phyloP scores from a whole-genome alignment of 2,797 vertebrate genomes.

The Scarus forsteni region DNA sequence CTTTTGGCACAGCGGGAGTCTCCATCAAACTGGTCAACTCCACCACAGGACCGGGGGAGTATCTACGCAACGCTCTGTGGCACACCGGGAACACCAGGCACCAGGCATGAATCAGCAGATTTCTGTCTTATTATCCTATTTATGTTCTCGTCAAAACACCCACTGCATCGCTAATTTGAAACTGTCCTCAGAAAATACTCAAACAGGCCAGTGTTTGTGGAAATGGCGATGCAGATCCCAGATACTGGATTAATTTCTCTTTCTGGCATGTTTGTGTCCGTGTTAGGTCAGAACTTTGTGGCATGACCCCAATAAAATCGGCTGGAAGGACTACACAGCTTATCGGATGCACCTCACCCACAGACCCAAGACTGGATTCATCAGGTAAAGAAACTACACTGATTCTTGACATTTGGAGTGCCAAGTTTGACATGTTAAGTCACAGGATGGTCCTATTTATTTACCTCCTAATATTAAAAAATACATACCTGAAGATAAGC shows the following conservation, averaged over 20 bases:
- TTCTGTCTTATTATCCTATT: not conserved
- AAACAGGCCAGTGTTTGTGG: not conserved
- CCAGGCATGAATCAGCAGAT: conserved; percentile 82
- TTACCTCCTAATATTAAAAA: no score
- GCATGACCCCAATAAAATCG: conserved; percentile 96
- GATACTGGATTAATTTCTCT: not conserved
- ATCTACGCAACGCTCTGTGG: conserved; percentile 96
- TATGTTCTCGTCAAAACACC: not conserved
- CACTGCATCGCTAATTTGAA: not conserved
- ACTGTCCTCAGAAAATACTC: not conserved
- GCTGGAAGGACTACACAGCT: conserved; percentile 97
- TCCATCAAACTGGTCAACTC: conserved; percentile 98
- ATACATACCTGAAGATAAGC: no score
- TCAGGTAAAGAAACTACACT: conserved; percentile 86
- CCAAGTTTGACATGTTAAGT: not conserved
- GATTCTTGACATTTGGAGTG: not conserved
- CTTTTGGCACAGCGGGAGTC: conserved; percentile 94
- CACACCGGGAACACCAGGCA: conserved; percentile 95
- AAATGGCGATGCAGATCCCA: conserved; percentile 5
- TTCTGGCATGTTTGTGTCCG: conserved; percentile 21
- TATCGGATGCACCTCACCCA: conserved; percentile 97
- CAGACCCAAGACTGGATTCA: conserved; percentile 95
- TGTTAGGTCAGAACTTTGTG: conserved; percentile 93
- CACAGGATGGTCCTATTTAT: no score
- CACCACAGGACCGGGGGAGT: conserved; percentile 92